These are phyloP conservation scores for Morpho deidamia DNA, from an alignment of 2,888 invertebrate genomes.

Conservation along the genomic window DNA sequence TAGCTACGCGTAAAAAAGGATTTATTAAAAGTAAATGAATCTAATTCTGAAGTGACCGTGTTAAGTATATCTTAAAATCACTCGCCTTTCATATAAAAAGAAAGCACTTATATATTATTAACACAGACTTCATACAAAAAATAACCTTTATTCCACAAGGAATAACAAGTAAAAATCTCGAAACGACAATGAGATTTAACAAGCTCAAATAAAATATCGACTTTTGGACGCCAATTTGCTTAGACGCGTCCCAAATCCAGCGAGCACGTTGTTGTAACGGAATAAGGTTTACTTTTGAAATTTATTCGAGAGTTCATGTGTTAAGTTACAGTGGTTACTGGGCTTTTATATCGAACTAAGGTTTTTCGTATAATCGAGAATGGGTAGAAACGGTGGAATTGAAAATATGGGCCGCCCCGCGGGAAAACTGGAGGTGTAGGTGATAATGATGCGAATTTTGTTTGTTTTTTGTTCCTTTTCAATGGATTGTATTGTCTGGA, in stretches of 20 bases:
- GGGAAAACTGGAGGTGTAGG: slow-evolving; percentile 44
- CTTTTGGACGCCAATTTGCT: slow-evolving; percentile 40
- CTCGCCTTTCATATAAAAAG: slow-evolving; percentile 9
- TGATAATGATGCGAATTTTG: slow-evolving; percentile 21
- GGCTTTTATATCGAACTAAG: slow-evolving; percentile 48
- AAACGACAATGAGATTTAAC: slow-evolving; percentile 61
- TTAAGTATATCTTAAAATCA: not conserved
- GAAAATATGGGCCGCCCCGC: slow-evolving; percentile 63
- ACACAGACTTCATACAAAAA: slow-evolving; percentile 30
- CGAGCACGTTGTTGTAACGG: slow-evolving; percentile 8
- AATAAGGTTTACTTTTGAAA: slow-evolving; percentile 13
- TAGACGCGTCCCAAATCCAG: slow-evolving; percentile 19
- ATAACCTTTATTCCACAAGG: slow-evolving; percentile 32
- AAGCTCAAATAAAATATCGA: slow-evolving; percentile 69
- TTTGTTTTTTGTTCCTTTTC: slow-evolving; percentile 9
- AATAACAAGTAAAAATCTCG: slow-evolving; percentile 52
- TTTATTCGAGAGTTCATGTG: slow-evolving; percentile 9
- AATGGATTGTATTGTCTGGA: not conserved
- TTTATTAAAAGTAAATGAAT: no score
- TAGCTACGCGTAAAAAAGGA: no score
- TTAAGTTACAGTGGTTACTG: slow-evolving; percentile 35
- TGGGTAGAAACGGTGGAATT: slow-evolving; percentile 60
- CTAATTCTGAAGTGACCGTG: no score
- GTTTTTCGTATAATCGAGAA: slow-evolving; percentile 62
- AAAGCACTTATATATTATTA: slow-evolving; percentile 22